Percentiles rank a stretch among this genome's conserved stretches.
These are phyloP conservation scores for Malacoctenus gilli DNA, from an alignment of 2,797 vertebrate species.

Conservation along the genomic window DNA sequence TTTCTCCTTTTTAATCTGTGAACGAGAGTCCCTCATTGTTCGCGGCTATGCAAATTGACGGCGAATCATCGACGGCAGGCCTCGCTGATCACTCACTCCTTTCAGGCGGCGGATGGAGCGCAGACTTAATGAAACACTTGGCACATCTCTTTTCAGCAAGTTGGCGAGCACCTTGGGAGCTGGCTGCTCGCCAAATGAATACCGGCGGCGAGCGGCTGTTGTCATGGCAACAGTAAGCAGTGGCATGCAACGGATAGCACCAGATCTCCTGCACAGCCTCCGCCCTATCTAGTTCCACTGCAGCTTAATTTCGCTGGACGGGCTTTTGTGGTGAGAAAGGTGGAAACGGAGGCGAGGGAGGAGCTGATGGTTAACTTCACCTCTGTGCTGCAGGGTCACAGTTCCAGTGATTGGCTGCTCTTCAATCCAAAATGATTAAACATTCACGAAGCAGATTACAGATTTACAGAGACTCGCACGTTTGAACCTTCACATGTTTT, in stretches of 20 bases:
- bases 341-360: slow-evolving; percentile 1
- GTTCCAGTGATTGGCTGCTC: no score
- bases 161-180: slow-evolving; percentile 62
- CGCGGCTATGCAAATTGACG: not conserved
- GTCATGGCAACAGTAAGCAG: slow-evolving; percentile 68
- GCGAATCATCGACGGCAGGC: not conserved
- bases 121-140: slow-evolving; percentile 53
- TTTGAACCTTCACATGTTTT: no score
- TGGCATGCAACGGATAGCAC: slow-evolving; percentile 35
- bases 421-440: no score
- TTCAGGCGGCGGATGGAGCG: slow-evolving; percentile 11
- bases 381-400: no score
- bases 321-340: slow-evolving; percentile 33
- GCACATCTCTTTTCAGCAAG: slow-evolving; percentile 36
- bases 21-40: not conserved
- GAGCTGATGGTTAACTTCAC: not conserved
- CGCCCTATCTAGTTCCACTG: not conserved
- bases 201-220: slow-evolving; percentile 52
- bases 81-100: slow-evolving; percentile 10
- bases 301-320: slow-evolving; percentile 42
- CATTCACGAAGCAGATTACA: no score
- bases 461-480: no score
- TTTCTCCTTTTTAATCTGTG: no score
- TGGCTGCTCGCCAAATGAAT: slow-evolving; percentile 56
- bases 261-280: slow-evolving; percentile 1